Base-by-base conservation (phyloP, 2,113 vertebrate species). In the Nannospalax galili region DNA sequence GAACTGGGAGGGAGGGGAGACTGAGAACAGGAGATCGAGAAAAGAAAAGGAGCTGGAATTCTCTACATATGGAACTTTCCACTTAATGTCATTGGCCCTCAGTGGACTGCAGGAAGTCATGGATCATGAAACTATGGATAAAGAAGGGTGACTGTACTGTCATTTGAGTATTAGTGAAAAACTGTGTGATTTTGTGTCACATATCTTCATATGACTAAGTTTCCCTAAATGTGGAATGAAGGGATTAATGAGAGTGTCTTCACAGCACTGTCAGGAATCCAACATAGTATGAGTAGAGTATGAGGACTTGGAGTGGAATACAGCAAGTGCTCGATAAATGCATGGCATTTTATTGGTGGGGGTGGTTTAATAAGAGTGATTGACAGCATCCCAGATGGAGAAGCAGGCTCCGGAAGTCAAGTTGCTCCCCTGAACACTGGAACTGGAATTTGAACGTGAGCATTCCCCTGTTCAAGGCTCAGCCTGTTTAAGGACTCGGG, bases 11-110 rank as follows among this genome's bases (percentile, higher is more conserved):
- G 2, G 24, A 4, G 20, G 7, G 40, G 56, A 17, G 45, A 2
- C 0, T 1, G 20, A 11, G 48, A 67, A 20, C 0, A 20, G 3
- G 8, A 11, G 22, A 22, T 0, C 26, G 15, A 37, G 65, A 6
- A 6, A 24, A 87, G 45, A 64, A 26, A 37, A 40, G 30, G 22
- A 48, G 11, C 10, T 86, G 35, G n/a, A 75, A 45, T 42, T 32
- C 10, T 74, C 42, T 32, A 40, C 42, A 74, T 62, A 69, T 74
- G 28, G 70, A 32, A 26, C 24, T 7, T 64, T 75, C 70, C 37
- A 62, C 22, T 32, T 75, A 35, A 48, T 45, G n/a, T 24, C 64
- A 45, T 22, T 22, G 12, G 58, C 5, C 73, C n/a, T 87, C 28
- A 24, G 30, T 10, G 45, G 40, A 10, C 37, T 16, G 4, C 60